Evolutionary conservation across 2,888 invertebrate species (phyloP).

Genomic region (Diaphora mendica): DNA sequence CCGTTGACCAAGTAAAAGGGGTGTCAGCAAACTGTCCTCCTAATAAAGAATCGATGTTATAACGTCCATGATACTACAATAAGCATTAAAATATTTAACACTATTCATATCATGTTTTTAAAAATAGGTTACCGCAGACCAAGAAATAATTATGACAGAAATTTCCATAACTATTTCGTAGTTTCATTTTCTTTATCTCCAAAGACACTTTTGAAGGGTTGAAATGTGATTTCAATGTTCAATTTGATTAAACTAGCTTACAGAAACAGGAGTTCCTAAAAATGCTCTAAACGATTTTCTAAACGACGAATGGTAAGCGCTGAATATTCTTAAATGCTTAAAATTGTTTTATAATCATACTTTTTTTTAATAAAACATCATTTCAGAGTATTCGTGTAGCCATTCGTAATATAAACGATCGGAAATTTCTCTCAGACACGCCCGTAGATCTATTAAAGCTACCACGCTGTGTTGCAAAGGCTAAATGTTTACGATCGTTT

Average conservation of each 20-base stretch:
- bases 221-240: slow-evolving; percentile 4
- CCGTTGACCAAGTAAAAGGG: not conserved
- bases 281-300: slow-evolving; percentile 55
- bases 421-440: slow-evolving; percentile 63
- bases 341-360: not conserved
- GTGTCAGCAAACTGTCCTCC: not conserved
- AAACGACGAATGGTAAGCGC: not conserved
- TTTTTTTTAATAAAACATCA: not conserved
- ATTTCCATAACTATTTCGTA: slow-evolving; percentile 8
- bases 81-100: slow-evolving; percentile 52
- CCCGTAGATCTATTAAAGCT: slow-evolving; percentile 69
- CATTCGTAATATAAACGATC: slow-evolving; percentile 46
- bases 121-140: slow-evolving; percentile 29
- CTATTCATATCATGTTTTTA: slow-evolving; percentile 40
- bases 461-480: slow-evolving; percentile 69
- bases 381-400: slow-evolving; percentile 18
- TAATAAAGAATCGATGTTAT: slow-evolving; percentile 42
- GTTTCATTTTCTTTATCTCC: not conserved
- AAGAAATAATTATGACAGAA: slow-evolving; percentile 10
- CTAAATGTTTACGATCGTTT: slow-evolving; percentile 65
- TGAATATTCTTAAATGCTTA: slow-evolving; percentile 7
- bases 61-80: slow-evolving; percentile 62
- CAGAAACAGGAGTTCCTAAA: slow-evolving; percentile 59
- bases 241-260: slow-evolving; percentile 4
- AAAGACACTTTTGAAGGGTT: not conserved